Evolutionary conservation across 2,113 vertebrate genomes (phyloP).

Genomic region (Saguinus imperator): DNA sequence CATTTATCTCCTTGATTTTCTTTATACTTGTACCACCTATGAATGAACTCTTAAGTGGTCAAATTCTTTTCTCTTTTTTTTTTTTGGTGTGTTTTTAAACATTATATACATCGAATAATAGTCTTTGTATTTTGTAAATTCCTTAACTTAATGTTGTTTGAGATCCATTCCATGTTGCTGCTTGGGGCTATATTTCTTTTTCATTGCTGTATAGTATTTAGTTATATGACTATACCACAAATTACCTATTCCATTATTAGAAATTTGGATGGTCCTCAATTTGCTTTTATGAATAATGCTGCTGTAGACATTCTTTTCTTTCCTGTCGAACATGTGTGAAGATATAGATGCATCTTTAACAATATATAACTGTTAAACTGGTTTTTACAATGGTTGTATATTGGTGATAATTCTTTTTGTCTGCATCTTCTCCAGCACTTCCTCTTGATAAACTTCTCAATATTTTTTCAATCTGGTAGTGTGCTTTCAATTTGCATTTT

Average conservation of each 20-base stretch:
- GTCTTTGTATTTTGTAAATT: not conserved
- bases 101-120: not conserved
- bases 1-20: not conserved
- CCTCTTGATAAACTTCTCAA: slow-evolving; percentile 1
- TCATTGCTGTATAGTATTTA: not conserved
- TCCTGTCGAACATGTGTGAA: not conserved
- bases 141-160: not conserved
- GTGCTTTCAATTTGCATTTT: not conserved
- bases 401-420: slow-evolving; percentile 5
- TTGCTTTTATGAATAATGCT: slow-evolving; percentile 37
- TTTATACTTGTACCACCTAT: not conserved
- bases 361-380: not conserved
- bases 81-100: not conserved
- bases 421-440: not conserved
- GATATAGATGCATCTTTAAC: not conserved
- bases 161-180: not conserved
- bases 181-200: not conserved
- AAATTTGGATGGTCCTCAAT: not conserved
- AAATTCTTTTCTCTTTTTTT: not conserved
- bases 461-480: not conserved
- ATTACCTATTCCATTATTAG: not conserved
- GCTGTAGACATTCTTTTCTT: not conserved
- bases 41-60: not conserved
- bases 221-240: not conserved
- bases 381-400: not conserved